Evolutionary conservation across 2,888 invertebrate species (phyloP), one percentile per base, ranked within the genome.

Genomic region (Ceraclea dissimilis): DNA sequence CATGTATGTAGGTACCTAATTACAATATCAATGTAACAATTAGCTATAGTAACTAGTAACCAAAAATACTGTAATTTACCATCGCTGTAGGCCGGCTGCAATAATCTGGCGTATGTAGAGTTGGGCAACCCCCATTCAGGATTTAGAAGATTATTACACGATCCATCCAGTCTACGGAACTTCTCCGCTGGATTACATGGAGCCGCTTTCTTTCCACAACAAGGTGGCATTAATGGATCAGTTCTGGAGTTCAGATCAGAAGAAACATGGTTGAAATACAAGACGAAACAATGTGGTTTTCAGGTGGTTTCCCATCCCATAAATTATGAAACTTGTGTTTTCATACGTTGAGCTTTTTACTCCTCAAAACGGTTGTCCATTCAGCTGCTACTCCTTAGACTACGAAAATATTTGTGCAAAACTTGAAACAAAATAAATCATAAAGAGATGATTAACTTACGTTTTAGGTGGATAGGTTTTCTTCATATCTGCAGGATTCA

Each of bases 1-100:
- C n/a, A n/a, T n/a, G n/a, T n/a, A n/a, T n/a, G n/a, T n/a, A n/a
- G n/a, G n/a, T n/a, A n/a, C n/a, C n/a, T n/a, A n/a, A n/a, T n/a
- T n/a, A n/a, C n/a, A n/a, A n/a, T n/a, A n/a, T n/a, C n/a, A n/a
- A n/a, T n/a, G n/a, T n/a, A n/a, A n/a, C n/a, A n/a, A n/a, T n/a
- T n/a, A n/a, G n/a, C n/a, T n/a, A n/a, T n/a, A n/a, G n/a, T n/a
- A n/a, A n/a, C n/a, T n/a, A n/a, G n/a, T n/a, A n/a, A n/a, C n/a
- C n/a, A n/a, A 26, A 6, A 26, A 26, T 26, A 26, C 10, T 26
- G 10, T 26, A 10, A 26, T 26, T n/a, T 26, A 59, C 74, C 72
- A 61, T 75, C 73, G 10, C 64, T 64, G 63, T 74, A 76, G 10
- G 66, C 63, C 1, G 75, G 64, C 11, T 68, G 66, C 17, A 74